A percentile compares a stretch with the other conserved stretches of the same genome.
Evolutionary conservation across 2,888 invertebrate genomes (phyloP).

Genomic region (Nematopogon swammerdamellus): DNA sequence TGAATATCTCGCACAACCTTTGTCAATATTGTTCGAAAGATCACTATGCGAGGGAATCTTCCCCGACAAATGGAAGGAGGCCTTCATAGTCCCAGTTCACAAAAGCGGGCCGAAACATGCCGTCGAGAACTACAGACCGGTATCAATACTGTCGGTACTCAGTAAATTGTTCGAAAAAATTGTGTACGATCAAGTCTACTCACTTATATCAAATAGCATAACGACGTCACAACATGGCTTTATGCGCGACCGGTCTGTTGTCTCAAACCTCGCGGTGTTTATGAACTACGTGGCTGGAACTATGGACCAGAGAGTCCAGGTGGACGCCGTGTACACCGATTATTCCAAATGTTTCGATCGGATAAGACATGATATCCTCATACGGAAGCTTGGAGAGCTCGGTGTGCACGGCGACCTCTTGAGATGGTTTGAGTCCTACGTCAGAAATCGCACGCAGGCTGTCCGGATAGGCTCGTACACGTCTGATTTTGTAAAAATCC

Average conservation of each 20-base stretch:
- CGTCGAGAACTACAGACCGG: background rate
- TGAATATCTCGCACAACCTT: background rate
- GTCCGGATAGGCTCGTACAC: too few species aligned
- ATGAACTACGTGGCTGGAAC: background rate
- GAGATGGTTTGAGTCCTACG: background rate
- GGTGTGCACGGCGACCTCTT: conserved; percentile 1
- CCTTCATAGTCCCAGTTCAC: background rate
- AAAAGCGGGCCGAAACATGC: background rate
- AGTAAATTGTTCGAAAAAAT: background rate
- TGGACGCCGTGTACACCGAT: conserved; percentile 3
- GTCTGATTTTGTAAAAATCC: too few species aligned
- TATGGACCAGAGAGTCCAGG: background rate
- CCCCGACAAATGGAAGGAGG: background rate
- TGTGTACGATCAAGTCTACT: background rate
- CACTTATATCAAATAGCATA: background rate
- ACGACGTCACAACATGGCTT: background rate
- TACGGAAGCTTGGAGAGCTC: background rate
- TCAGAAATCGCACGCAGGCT: too few species aligned
- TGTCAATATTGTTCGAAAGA: background rate
- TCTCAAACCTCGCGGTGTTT: background rate
- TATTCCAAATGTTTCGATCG: conserved; percentile 1
- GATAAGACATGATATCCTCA: background rate
- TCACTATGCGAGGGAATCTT: background rate
- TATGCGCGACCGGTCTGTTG: background rate
- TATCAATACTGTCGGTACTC: background rate